phyloP scores from a whole-genome alignment of 2,113 vertebrate genomes.

The Camelus dromedarius region DNA sequence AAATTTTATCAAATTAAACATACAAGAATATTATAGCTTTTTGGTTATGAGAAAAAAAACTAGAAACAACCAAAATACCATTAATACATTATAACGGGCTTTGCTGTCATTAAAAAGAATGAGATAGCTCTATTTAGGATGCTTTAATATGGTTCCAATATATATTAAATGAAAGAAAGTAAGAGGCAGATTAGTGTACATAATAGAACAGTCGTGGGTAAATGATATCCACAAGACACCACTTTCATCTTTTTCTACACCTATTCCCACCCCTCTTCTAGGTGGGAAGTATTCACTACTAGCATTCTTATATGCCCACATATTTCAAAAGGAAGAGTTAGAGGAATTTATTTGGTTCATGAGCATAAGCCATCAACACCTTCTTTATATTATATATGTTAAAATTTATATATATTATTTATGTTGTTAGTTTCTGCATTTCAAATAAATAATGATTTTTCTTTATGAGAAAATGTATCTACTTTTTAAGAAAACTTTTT shows the following conservation, averaged over 20 bases:
- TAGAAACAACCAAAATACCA: not conserved
- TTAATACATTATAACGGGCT: not conserved
- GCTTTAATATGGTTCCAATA: not conserved
- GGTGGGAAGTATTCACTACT: not conserved
- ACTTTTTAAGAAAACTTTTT: conserved; percentile 42
- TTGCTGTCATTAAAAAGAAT: not conserved
- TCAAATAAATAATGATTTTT: conserved; percentile 52
- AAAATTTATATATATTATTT: not conserved
- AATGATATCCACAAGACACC: not conserved
- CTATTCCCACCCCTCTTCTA: not conserved
- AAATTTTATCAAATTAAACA: not conserved
- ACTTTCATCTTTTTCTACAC: not conserved
- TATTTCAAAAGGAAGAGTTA: not conserved
- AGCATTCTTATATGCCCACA: not conserved
- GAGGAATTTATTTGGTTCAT: not conserved
- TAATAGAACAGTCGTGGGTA: not conserved
- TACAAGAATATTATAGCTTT: not conserved
- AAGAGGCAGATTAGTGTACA: not conserved
- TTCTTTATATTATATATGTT: not conserved
- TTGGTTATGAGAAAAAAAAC: conserved; percentile 39
- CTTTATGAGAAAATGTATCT: conserved; percentile 24
- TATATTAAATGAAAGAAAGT: not conserved
- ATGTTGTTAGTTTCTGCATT: not conserved
- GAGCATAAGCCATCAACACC: not conserved
- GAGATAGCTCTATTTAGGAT: not conserved